Evolutionary conservation across 2,113 vertebrate species (phyloP).

Genomic region (Pristiophorus japonicus): DNA sequence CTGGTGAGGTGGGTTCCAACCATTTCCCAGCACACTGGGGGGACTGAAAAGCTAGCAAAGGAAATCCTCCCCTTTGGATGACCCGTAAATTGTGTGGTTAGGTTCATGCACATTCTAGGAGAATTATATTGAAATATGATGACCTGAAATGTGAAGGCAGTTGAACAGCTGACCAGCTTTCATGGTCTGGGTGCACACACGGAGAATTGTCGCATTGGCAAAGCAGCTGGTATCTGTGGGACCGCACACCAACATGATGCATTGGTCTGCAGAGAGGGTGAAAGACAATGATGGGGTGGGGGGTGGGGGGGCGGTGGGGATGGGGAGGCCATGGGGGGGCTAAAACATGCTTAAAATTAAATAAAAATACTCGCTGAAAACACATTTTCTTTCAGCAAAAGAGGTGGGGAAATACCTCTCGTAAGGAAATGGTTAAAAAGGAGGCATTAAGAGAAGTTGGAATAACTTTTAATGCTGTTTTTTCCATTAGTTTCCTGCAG

Average conservation of each 20-base stretch:
- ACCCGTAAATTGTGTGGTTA: not conserved
- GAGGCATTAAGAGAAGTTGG: not conserved
- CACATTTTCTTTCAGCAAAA: not conserved
- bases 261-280: too few relatives aligned
- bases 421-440: not conserved
- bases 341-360: not conserved
- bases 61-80: not conserved
- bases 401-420: not conserved
- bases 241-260: not conserved
- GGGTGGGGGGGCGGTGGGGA: too few relatives aligned
- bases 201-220: not conserved
- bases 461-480: not conserved
- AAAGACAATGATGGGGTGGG: not conserved
- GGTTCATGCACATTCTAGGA: too few relatives aligned
- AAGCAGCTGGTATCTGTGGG: not conserved
- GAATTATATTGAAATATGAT: not conserved
- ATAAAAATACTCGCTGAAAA: not conserved
- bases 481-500: not conserved
- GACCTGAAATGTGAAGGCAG: not conserved
- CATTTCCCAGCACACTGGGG: not conserved
- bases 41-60: not conserved
- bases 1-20: not conserved
- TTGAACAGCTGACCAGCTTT: not conserved
- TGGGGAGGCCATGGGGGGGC: accelerated
- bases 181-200: not conserved